Base-by-base conservation (phyloP, 2,888 invertebrate species). In the Mesorhabditis spiculigera region DNA sequence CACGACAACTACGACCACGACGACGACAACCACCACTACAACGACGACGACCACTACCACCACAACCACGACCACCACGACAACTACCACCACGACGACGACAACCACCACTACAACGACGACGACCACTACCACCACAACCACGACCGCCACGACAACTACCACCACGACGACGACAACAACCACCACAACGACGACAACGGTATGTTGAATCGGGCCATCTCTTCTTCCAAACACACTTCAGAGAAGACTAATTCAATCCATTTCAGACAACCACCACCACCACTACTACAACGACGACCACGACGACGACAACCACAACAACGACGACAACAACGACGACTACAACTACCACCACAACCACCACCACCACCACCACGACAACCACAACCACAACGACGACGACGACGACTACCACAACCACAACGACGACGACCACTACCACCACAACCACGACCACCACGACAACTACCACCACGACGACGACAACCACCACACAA, bases 31-130 rank as follows among this genome's bases (percentile, higher is more conserved):
- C 4, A 67, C 65, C 5, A 65, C 65, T 13, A 41, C 42, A 5
- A 43, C 42, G 10, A 41, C 67, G 16, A 67, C 67, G 6, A 45
- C 28, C 13, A 44, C 67, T 8, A 4, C 28, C 5, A n/a, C 45
- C 8, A n/a, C 66, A 28, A 45, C 66, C 41, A 66, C 66, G 5
- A 45, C 50, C 6, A 45, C 45, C 45, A 44, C 66, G 8, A 28
- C 16, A 50, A 5, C 61, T 4, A 45, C 65, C 5, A 67, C 66
- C 4, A 69, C 70, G 42, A 67, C 66, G 4, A 62, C 45, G 45
- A 10, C 16, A 63, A 8, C 45, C 10, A 4, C 28, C 10, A 66
- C 66, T 10, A 66, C 66, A 8, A 63, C 70, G 10, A 67, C 67
- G 16, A 61, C 61, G 13, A 28, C 8, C 16, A 50, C 16, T 5